phyloP scores from a whole-genome alignment of 2,888 invertebrate species.

The Cryptocephalus primarius region DNA sequence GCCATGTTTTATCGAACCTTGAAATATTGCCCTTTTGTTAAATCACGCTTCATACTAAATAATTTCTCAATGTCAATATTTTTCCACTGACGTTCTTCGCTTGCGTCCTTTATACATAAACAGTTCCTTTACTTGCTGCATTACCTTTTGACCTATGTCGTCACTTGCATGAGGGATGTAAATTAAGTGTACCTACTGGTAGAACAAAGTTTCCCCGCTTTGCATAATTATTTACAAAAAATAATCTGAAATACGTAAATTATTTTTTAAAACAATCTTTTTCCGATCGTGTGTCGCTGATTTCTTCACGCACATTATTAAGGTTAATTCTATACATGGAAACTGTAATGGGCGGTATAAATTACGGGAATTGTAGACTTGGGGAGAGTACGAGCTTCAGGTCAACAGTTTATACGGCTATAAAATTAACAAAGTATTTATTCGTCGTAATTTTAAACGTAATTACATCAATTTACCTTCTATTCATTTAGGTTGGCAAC shows the following conservation, averaged over 20 bases:
- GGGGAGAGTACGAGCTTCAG: not conserved
- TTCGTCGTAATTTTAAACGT: too few relatives aligned
- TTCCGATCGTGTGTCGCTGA: conserved; percentile 11
- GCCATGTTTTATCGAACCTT: too few relatives aligned
- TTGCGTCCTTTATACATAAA: too few relatives aligned
- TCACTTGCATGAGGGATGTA: conserved; percentile 18
- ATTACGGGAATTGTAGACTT: not conserved
- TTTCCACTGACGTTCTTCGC: too few relatives aligned
- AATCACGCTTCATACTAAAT: too few relatives aligned
- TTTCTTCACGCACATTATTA: conserved; percentile 15
- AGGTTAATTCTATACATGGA: not conserved
- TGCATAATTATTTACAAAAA: conserved; percentile 20
- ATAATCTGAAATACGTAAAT: conserved; percentile 14
- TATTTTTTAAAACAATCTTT: conserved; percentile 13
- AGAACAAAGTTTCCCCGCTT: conserved; percentile 6
- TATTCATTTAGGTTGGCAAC: too few relatives aligned
- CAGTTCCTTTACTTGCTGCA: not conserved
- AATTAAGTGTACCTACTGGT: conserved; percentile 16
- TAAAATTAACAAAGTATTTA: too few relatives aligned
- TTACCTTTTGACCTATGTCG: conserved; percentile 7
- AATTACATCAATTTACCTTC: too few relatives aligned
- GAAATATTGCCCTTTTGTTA: too few relatives aligned
- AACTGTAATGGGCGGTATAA: not conserved
- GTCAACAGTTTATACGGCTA: not conserved
- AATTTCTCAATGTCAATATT: too few relatives aligned